Evolutionary conservation across 2,888 invertebrate species (phyloP).

Genomic region (Lacanobia oleracea): DNA sequence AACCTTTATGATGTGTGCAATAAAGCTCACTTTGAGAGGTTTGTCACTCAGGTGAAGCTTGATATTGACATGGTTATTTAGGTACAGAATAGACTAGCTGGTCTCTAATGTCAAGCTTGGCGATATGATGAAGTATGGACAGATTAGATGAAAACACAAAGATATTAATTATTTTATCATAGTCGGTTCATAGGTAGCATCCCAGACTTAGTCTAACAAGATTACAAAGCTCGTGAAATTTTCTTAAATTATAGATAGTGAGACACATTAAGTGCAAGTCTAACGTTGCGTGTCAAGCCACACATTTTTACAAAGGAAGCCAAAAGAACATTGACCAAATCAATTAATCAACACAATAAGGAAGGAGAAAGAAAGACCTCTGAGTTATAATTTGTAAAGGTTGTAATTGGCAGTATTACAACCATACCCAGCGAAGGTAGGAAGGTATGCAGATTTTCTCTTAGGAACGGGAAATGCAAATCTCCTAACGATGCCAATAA

Average conservation of each 20-base stretch:
- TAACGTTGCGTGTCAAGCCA: neutral
- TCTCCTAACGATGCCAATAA: conserved; percentile 52
- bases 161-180: neutral
- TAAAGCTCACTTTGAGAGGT: no score
- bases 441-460: conserved; percentile 21
- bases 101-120: neutral
- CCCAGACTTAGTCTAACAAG: neutral
- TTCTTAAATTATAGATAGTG: neutral
- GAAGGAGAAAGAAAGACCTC: conserved; percentile 20
- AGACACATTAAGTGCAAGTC: neutral
- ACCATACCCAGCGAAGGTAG: conserved; percentile 7
- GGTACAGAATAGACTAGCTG: no score
- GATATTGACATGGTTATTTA: no score
- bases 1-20: no score
- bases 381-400: conserved; percentile 21
- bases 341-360: conserved; percentile 23
- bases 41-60: no score
- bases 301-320: conserved; percentile 1
- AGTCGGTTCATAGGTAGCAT: neutral
- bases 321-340: conserved; percentile 20
- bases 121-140: neutral
- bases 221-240: neutral
- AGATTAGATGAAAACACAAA: neutral
- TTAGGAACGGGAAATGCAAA: conserved; percentile 48
- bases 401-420: conserved; percentile 1